Percentiles rank a stretch among this genome's conserved stretches.
Evolutionary conservation across 1,140 invertebrate species (phyloP).

Genomic region (Musca domestica): DNA sequence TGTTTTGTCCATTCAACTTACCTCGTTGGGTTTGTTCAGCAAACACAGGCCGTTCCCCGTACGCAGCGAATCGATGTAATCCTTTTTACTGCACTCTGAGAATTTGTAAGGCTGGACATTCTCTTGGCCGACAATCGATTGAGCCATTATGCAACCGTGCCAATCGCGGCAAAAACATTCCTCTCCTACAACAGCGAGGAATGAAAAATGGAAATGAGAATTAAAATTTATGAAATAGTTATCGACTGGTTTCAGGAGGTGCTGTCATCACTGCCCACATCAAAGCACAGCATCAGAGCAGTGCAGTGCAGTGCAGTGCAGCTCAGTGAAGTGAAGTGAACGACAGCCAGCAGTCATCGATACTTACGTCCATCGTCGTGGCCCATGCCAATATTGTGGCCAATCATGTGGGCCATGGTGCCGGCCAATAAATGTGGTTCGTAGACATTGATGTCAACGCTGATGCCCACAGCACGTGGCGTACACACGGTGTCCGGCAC

Average conservation of each 20-base stretch:
- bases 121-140: slow-evolving; percentile 85
- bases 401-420: slow-evolving; percentile 94
- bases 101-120: slow-evolving; percentile 93
- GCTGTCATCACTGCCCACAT: no score
- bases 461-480: slow-evolving; percentile 85
- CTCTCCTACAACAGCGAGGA: slow-evolving; percentile 44
- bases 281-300: no score
- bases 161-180: slow-evolving; percentile 87
- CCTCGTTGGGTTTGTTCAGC: slow-evolving; percentile 89
- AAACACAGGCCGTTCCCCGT: slow-evolving; percentile 81
- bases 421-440: slow-evolving; percentile 90
- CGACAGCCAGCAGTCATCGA: background rate
- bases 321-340: background rate
- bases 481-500: slow-evolving; percentile 90
- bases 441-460: slow-evolving; percentile 87
- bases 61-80: slow-evolving; percentile 78
- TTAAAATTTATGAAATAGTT: slow-evolving; percentile 1
- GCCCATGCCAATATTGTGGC: slow-evolving; percentile 92
- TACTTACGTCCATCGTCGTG: slow-evolving; percentile 84
- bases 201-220: slow-evolving; percentile 2
- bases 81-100: slow-evolving; percentile 81
- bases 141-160: slow-evolving; percentile 95
- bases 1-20: slow-evolving; percentile 50
- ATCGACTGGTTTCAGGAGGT: no score
- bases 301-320: background rate